Evolutionary conservation across 2,888 invertebrate species (phyloP).

Genomic region (Diarsia rubi): DNA sequence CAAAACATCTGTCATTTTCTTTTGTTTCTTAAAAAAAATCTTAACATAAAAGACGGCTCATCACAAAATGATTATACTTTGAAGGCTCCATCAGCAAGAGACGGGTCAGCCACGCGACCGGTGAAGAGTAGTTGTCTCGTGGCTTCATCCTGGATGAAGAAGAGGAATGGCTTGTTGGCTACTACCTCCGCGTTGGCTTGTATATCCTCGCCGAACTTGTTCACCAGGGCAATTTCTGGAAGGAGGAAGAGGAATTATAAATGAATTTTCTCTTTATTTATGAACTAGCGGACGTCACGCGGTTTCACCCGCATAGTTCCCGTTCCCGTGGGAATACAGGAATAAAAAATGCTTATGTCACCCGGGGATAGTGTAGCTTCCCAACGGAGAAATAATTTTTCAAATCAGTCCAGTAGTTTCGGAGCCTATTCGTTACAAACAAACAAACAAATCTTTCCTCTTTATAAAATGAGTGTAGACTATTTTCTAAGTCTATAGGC

Average conservation of each 20-base stretch:
- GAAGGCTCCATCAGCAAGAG: conserved; percentile 76
- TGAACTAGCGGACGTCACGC: too few relatives aligned
- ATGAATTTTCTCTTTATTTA: background rate
- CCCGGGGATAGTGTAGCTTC: too few relatives aligned
- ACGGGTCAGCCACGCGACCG: conserved; percentile 93
- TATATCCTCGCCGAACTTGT: conserved; percentile 93
- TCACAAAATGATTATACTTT: conserved; percentile 59
- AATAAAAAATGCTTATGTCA: too few relatives aligned
- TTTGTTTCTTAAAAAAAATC: background rate
- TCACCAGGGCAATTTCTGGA: conserved; percentile 92
- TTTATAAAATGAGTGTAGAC: too few relatives aligned
- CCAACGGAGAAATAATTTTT: too few relatives aligned
- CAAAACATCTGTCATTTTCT: background rate
- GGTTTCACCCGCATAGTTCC: too few relatives aligned
- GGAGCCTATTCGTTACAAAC: too few relatives aligned
- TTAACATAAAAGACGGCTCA: background rate
- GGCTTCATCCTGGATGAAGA: conserved; percentile 94
- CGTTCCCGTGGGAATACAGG: too few relatives aligned
- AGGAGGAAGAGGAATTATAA: background rate
- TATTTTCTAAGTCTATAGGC: background rate
- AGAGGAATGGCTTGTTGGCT: conserved; percentile 94
- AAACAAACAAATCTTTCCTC: too few relatives aligned
- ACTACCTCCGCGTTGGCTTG: conserved; percentile 91
- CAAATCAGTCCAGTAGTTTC: too few relatives aligned
- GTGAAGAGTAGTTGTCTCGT: conserved; percentile 94